A percentile compares a stretch with the other conserved stretches of the same genome.
Evolutionary conservation across 2,113 vertebrate species (phyloP).

Genomic region (Platysternon megacephalum): DNA sequence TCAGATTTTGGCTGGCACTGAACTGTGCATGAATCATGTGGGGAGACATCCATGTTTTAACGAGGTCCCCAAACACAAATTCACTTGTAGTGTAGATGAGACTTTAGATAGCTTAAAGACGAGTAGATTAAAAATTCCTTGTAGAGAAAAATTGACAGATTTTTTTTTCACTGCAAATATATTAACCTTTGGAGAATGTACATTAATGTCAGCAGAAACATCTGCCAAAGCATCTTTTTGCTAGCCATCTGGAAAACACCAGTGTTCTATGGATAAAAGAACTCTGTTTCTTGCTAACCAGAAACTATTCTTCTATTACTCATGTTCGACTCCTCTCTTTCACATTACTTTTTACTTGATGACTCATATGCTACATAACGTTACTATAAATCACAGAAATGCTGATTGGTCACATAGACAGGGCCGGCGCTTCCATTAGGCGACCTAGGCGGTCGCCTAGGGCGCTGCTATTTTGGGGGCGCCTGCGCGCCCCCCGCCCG

Average conservation of each 20-base stretch:
- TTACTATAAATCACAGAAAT: neutral
- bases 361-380: neutral
- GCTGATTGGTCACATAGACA: neutral
- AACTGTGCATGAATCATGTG: neutral
- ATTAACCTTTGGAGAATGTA: neutral
- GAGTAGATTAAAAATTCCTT: neutral
- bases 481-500: too few relatives aligned
- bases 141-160: neutral
- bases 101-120: neutral
- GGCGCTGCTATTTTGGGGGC: too few relatives aligned
- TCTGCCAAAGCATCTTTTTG: neutral
- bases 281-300: neutral
- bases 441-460: too few relatives aligned
- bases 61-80: neutral
- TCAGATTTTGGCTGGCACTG: neutral
- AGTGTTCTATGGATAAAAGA: neutral
- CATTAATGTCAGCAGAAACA: neutral
- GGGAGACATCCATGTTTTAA: neutral
- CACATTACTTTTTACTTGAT: neutral
- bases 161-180: neutral
- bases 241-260: neutral
- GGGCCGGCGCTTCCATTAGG: too few relatives aligned
- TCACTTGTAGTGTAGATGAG: neutral
- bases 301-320: neutral
- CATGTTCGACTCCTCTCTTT: neutral